Evolutionary conservation across 2,113 vertebrate genomes (phyloP), one percentile per base, ranked within the genome.

Genomic region (Poeciliopsis retropinna): DNA sequence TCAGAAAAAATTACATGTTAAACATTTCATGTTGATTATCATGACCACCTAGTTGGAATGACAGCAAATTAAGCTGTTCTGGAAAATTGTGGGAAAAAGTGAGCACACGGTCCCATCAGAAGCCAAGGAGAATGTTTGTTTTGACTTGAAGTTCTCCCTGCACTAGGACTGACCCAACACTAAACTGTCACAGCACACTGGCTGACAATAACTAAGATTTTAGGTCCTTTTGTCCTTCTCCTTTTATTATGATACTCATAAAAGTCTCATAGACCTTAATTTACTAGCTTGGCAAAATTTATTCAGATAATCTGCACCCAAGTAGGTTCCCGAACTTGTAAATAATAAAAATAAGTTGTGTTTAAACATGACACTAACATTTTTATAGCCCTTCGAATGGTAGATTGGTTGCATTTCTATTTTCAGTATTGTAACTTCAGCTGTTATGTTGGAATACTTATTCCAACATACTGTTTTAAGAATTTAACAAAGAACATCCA

Each of bases 131-230:
- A 83, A 77, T 88, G 87, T 93, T 90, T 94, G 87, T 92, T 94
- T 94, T 93, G 89, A 93, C 89, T 92, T 82, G 62, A 75, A 92
- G 90, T 86, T 92, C 90, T 89, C 84, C 81, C 85, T 92, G 91
- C 88, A 91, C 90, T 92, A 83, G 72, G 84, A 84, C 72, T 93
- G 93, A 94, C 92, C 94, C 86, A 83, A 64, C 27, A 30, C 22
- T 72, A 84, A 82, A 85, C 81, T 85, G 83, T 74, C 83, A 92
- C 86, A 75, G 78, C 25, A 66, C 70, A 82, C 51, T 90, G 84
- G 89, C 90, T 89, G 73, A 37, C 44, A 61, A 74, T 78, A 19
- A 12, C 61, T 72, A 60, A 77, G 72, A 76, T 65, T 87, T 86
- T 78, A 4, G 39, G 13, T 41, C 80, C 79, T 75, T 72, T 81